Conservation (phyloP, 2,888 invertebrate species). For the Cephus nigrinus region DNA sequence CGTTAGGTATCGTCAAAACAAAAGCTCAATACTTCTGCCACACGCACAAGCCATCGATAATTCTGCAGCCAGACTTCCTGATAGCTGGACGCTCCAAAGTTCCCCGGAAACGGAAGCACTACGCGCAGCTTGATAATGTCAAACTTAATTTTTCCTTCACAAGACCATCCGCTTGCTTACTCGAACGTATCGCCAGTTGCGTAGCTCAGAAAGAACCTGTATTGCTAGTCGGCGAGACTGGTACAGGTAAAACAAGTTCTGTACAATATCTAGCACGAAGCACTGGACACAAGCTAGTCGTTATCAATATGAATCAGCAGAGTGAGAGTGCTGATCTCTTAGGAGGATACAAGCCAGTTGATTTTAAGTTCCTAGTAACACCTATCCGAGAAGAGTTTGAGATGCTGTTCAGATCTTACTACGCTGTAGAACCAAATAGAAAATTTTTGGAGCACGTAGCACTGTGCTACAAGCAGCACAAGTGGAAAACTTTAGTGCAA, state of each 20-base stretch:
- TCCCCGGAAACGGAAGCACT: conserved; percentile 39
- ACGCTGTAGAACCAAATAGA: conserved; percentile 80
- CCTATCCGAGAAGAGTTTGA: conserved; percentile 89
- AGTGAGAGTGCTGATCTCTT: conserved; percentile 96
- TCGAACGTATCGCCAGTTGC: conserved; percentile 91
- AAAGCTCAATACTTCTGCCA: conserved; percentile 85
- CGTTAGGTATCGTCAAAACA: conserved; percentile 83
- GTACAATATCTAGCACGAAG: conserved; percentile 91
- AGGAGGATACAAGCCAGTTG: conserved; percentile 97
- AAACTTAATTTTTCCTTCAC: conserved; percentile 82
- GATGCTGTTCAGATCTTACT: conserved; percentile 82
- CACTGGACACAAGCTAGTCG: conserved; percentile 86
- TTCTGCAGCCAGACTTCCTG: conserved; percentile 70
- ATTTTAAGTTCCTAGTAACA: conserved; percentile 83
- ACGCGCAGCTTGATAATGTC: conserved; percentile 60
- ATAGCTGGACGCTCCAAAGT: conserved; percentile 77
- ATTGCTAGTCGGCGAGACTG: conserved; percentile 96
- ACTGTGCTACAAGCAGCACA: conserved; percentile 78
- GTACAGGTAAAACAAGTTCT: conserved; percentile 97
- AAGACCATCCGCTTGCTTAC: conserved; percentile 79
- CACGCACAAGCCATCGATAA: conserved; percentile 82
- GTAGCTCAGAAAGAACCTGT: conserved; percentile 88
- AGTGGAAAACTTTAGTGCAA: conserved; percentile 78
- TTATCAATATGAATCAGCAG: conserved; percentile 99
- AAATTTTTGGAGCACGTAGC: conserved; percentile 86